phyloP scores from a whole-genome alignment of 2,113 vertebrate species.

The Scomber colias region DNA sequence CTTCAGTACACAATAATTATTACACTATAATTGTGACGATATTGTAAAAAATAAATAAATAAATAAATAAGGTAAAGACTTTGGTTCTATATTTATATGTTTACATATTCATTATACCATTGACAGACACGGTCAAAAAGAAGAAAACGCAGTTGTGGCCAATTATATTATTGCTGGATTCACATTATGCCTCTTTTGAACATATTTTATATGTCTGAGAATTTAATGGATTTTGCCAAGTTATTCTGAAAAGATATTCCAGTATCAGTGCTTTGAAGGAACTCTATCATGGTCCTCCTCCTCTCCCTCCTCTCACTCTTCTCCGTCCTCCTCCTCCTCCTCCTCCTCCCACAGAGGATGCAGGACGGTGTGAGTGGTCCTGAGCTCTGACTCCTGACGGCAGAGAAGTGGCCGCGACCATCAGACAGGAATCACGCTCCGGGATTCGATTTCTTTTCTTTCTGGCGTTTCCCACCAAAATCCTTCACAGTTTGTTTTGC shows the following conservation, averaged over 20 bases:
- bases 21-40: neutral
- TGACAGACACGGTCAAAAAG: no score
- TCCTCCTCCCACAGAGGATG: slow-evolving; percentile 54
- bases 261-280: neutral
- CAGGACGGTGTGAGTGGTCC: slow-evolving; percentile 54
- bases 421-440: slow-evolving; percentile 11
- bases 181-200: neutral
- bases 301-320: neutral
- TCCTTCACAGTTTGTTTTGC: neutral
- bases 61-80: no score
- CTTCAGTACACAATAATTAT: no score
- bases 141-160: no score
- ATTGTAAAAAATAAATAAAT: no score
- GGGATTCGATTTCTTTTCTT: slow-evolving; percentile 12
- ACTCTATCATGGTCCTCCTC: neutral
- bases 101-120: no score
- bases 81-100: no score
- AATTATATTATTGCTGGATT: neutral
- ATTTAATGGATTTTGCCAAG: neutral
- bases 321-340: slow-evolving; percentile 8
- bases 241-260: slow-evolving; percentile 1
- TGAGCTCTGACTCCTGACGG: slow-evolving; percentile 58
- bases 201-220: neutral
- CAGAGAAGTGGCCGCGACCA: slow-evolving; percentile 40
- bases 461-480: neutral